These are phyloP conservation scores for Enhydra lutris DNA, from an alignment of 2,113 vertebrate species.

Conservation along the genomic window DNA sequence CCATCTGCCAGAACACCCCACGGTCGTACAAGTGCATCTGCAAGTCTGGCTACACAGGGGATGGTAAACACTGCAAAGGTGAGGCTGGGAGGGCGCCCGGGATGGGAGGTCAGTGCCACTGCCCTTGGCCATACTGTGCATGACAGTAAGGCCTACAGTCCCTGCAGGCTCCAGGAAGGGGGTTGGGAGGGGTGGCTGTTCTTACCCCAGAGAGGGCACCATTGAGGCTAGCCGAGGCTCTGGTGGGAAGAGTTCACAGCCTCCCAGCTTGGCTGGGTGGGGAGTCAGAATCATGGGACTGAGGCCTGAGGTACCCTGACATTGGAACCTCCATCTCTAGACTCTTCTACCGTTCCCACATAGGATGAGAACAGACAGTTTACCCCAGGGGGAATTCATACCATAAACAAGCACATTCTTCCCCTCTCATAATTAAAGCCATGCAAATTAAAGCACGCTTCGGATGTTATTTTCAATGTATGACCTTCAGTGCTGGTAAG, in stretches of 20 bases:
- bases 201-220: background rate
- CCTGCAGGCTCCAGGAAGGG: background rate
- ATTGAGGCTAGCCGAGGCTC: background rate
- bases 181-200: background rate
- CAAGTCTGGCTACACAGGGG: constrained; percentile 96
- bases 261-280: background rate
- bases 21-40: constrained; percentile 97
- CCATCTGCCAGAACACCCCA: constrained; percentile 98
- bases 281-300: no score
- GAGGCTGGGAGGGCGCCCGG: constrained; percentile 16
- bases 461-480: constrained; percentile 14
- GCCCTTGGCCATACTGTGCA: no score
- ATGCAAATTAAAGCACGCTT: background rate
- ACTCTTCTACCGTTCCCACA: background rate
- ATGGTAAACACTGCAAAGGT: constrained; percentile 99
- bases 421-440: background rate
- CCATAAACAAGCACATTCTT: background rate
- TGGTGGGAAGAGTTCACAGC: background rate
- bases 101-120: background rate
- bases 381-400: background rate
- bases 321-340: background rate
- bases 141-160: background rate
- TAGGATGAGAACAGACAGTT: background rate
- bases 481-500: background rate
- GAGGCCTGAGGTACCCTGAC: background rate